Conservation (phyloP, 2,113 vertebrate species). For the Antechinus flavipes region DNA sequence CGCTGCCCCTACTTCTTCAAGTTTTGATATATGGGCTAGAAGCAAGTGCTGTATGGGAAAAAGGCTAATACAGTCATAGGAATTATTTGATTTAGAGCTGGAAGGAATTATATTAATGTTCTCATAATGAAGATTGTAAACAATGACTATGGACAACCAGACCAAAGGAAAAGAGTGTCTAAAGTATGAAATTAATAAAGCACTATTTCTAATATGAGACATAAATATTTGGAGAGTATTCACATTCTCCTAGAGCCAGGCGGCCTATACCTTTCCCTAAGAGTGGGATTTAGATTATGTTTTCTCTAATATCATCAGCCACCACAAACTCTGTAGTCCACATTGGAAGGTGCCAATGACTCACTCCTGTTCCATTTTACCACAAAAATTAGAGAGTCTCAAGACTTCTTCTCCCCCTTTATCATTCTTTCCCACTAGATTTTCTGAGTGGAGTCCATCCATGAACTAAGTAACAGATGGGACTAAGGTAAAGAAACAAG, state of each 20-base stretch:
- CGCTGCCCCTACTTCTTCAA: not conserved
- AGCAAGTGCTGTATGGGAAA: not conserved
- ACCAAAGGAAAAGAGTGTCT: not conserved
- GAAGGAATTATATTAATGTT: not conserved
- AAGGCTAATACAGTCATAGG: not conserved
- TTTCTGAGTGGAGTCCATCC: not conserved
- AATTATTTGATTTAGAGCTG: not conserved
- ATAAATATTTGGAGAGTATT: not conserved
- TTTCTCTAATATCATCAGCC: not conserved
- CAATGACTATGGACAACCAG: not conserved
- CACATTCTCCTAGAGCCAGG: not conserved
- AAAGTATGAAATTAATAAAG: not conserved
- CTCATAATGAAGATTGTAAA: not conserved
- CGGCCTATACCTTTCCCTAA: not conserved
- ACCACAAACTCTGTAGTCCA: not conserved
- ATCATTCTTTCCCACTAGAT: not conserved
- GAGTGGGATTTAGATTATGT: not conserved
- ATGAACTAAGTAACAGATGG: not conserved
- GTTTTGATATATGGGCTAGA: not conserved
- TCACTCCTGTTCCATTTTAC: not conserved
- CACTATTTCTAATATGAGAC: not conserved
- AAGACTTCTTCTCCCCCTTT: fast-evolving
- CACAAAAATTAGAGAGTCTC: not conserved
- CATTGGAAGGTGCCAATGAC: not conserved
- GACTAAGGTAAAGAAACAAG: not conserved